phyloP scores from a whole-genome alignment of 2,113 vertebrate species.

The Anseranas semipalmata region DNA sequence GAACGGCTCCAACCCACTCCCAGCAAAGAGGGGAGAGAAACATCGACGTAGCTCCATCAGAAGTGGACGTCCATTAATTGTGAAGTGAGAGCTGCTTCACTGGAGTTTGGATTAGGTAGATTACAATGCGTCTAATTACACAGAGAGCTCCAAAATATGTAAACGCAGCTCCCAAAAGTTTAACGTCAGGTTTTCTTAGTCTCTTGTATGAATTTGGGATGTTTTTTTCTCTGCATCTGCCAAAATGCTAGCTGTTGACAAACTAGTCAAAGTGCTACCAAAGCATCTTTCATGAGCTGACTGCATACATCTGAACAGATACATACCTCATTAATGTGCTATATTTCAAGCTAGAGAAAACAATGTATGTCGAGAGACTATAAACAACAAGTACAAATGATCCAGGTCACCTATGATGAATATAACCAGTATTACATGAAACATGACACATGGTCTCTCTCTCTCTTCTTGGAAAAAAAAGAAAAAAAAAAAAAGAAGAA shows the following conservation, averaged over 20 bases:
- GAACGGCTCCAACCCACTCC: not conserved
- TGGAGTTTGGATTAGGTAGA: not conserved
- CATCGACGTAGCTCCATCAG: not conserved
- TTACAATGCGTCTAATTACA: not conserved
- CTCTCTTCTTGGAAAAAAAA: not conserved
- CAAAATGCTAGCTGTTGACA: slow-evolving; percentile 65
- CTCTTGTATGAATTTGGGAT: not conserved
- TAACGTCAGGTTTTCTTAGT: not conserved
- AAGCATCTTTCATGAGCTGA: slow-evolving; percentile 64
- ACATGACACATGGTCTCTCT: slow-evolving; percentile 28
- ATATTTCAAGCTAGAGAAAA: slow-evolving; percentile 77
- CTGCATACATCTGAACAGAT: slow-evolving; percentile 57
- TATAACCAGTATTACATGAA: slow-evolving; percentile 34
- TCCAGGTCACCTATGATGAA: slow-evolving; percentile 78
- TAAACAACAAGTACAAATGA: slow-evolving; percentile 75
- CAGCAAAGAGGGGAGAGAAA: not conserved
- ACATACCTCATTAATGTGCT: slow-evolving; percentile 77
- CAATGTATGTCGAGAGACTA: slow-evolving; percentile 72
- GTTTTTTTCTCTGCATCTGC: slow-evolving; percentile 59
- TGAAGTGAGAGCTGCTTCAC: not conserved
- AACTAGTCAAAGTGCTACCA: slow-evolving; percentile 64
- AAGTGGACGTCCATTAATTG: not conserved
- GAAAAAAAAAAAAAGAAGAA: not conserved
- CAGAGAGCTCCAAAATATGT: not conserved
- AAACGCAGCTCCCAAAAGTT: slow-evolving; percentile 5